Percentiles rank a stretch among this genome's conserved stretches.
Conservation (phyloP, 1,140 invertebrate genomes). For the Zaprionus lachaisei region DNA sequence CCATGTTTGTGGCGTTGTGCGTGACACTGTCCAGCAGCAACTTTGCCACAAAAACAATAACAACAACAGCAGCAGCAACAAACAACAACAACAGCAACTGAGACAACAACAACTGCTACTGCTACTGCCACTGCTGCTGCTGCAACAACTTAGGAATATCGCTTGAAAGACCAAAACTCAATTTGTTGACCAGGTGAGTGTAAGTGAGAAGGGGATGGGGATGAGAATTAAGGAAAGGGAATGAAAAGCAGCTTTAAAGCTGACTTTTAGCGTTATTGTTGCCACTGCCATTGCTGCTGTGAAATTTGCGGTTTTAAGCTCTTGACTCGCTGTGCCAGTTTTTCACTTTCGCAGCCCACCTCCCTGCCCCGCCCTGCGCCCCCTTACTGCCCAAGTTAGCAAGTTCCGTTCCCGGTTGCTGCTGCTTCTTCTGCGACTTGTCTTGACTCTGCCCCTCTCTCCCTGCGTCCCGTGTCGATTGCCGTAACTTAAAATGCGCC, state of each 20-base stretch:
- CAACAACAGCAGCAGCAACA: slow-evolving; percentile 24
- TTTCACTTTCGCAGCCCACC: slow-evolving; percentile 57
- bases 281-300: slow-evolving; percentile 8
- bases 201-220: too few species aligned
- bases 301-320: slow-evolving; percentile 69
- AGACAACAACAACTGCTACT: slow-evolving; percentile 29
- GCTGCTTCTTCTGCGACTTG: background rate
- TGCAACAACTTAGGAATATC: slow-evolving; percentile 63
- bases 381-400: slow-evolving; percentile 8
- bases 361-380: background rate
- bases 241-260: slow-evolving; percentile 13
- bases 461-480: slow-evolving; percentile 49
- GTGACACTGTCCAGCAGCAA: slow-evolving; percentile 65
- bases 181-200: slow-evolving; percentile 66
- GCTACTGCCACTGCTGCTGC: background rate
- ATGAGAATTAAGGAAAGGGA: background rate
- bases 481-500: slow-evolving; percentile 78
- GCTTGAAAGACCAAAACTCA: slow-evolving; percentile 32
- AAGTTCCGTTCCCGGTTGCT: slow-evolving; percentile 26
- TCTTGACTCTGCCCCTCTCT: background rate
- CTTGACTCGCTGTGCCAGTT: slow-evolving; percentile 59
- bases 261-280: background rate
- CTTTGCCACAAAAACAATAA: slow-evolving; percentile 28
- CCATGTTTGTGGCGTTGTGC: slow-evolving; percentile 64
- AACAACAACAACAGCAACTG: slow-evolving; percentile 22